phyloP scores from a whole-genome alignment of 92 coral and sea anemone genomes.

The Epizoanthus stellaris region DNA sequence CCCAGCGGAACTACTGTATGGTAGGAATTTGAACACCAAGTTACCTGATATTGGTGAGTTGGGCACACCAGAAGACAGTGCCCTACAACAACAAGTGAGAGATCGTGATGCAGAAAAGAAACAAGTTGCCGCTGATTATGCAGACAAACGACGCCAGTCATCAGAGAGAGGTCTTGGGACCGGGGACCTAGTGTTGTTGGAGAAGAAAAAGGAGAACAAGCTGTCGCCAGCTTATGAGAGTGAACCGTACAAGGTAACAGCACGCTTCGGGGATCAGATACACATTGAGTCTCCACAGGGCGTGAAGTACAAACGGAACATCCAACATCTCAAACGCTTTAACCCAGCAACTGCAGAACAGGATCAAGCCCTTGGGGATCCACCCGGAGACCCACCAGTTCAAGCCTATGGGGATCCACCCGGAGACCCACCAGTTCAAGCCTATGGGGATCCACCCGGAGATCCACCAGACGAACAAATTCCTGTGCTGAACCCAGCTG shows the following conservation, averaged over 20 bases:
- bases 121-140: conserved; percentile 19
- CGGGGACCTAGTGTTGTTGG: conserved; percentile 30
- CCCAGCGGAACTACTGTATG: conserved; percentile 55
- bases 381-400: not conserved
- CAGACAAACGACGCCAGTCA: conserved; percentile 16
- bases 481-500: not conserved
- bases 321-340: conserved; percentile 19
- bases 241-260: conserved; percentile 52
- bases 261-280: conserved; percentile 54
- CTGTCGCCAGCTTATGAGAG: conserved; percentile 55
- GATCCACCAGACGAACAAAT: not conserved
- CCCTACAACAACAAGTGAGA: conserved; percentile 20
- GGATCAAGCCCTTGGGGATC: not conserved
- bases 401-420: no score
- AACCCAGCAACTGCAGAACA: conserved; percentile 4
- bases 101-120: conserved; percentile 56
- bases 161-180: conserved; percentile 34
- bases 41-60: conserved; percentile 40
- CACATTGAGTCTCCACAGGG: conserved; percentile 50
- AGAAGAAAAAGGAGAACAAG: conserved; percentile 57
- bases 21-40: conserved; percentile 37
- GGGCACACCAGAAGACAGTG: conserved; percentile 39
- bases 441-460: no score
- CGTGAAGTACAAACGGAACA: conserved; percentile 52
- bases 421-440: not conserved